Percentiles rank a stretch among this genome's conserved stretches.
Conservation (phyloP, 2,888 invertebrate genomes). For the Hoplodrina blanda region DNA sequence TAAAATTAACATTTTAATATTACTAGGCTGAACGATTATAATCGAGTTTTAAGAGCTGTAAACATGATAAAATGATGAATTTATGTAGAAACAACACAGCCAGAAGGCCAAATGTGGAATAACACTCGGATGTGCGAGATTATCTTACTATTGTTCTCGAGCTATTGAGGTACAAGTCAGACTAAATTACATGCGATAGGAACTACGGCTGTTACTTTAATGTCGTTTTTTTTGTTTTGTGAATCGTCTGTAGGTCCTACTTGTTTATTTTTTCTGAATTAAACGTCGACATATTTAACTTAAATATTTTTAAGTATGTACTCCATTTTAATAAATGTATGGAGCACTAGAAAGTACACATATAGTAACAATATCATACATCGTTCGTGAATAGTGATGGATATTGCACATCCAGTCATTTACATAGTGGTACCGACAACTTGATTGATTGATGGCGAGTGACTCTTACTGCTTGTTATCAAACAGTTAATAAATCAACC, state of each 20-base stretch:
- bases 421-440: constrained; percentile 73
- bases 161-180: constrained; percentile 29
- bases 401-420: constrained; percentile 70
- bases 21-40: constrained; percentile 38
- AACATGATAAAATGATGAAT: constrained; percentile 56
- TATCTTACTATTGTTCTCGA: constrained; percentile 61
- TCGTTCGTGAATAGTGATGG: constrained; percentile 48
- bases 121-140: constrained; percentile 55
- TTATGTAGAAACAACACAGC: constrained; percentile 42
- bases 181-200: constrained; percentile 41
- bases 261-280: background rate
- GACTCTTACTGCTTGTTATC: constrained; percentile 73
- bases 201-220: constrained; percentile 39
- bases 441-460: constrained; percentile 75
- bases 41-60: constrained; percentile 43
- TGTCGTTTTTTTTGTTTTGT: constrained; percentile 27
- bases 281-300: background rate
- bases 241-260: background rate
- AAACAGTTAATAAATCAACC: constrained; percentile 72
- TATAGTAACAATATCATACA: constrained; percentile 28
- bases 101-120: constrained; percentile 54
- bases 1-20: constrained; percentile 55
- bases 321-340: constrained; percentile 6
- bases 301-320: background rate
- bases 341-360: constrained; percentile 13